A percentile compares a stretch with the other conserved stretches of the same genome.
Evolutionary conservation across 1,140 invertebrate genomes (phyloP).

Genomic region (Hyphantria cunea): DNA sequence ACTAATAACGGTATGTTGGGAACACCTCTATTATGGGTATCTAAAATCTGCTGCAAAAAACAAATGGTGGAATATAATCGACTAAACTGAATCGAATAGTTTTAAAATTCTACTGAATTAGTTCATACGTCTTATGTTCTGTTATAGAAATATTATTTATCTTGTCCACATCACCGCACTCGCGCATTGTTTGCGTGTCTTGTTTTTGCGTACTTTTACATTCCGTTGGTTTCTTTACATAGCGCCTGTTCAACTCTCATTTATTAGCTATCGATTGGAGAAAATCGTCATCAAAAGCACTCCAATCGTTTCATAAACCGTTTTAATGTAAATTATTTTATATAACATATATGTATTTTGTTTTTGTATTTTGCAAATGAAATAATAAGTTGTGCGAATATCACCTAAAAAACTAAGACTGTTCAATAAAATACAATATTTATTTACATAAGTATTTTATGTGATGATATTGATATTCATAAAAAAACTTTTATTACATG

Average conservation of each 20-base stretch:
- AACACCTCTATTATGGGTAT: not conserved
- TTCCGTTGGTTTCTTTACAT: conserved; percentile 12
- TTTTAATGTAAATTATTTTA: too few species aligned
- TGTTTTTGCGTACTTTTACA: conserved; percentile 23
- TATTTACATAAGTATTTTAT: too few species aligned
- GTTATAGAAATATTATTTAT: conserved; percentile 16
- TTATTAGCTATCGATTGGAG: conserved; percentile 11
- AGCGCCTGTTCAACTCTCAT: conserved; percentile 4
- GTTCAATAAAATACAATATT: too few species aligned
- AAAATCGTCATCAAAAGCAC: not conserved
- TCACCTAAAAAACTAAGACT: too few species aligned
- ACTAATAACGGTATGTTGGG: too few species aligned
- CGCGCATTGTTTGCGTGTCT: conserved; percentile 15
- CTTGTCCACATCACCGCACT: conserved; percentile 11
- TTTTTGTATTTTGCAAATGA: too few species aligned
- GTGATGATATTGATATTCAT: too few species aligned
- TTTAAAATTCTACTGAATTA: not conserved
- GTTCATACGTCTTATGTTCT: not conserved
- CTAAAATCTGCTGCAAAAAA: not conserved
- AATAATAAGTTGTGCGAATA: too few species aligned
- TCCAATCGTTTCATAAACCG: conserved; percentile 1
- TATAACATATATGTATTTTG: not conserved
- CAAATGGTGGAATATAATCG: not conserved
- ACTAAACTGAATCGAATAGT: not conserved
- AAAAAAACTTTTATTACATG: too few species aligned